phyloP scores from a whole-genome alignment of 23 tunicate species.

The Oikopleura vanhoeffeni region DNA sequence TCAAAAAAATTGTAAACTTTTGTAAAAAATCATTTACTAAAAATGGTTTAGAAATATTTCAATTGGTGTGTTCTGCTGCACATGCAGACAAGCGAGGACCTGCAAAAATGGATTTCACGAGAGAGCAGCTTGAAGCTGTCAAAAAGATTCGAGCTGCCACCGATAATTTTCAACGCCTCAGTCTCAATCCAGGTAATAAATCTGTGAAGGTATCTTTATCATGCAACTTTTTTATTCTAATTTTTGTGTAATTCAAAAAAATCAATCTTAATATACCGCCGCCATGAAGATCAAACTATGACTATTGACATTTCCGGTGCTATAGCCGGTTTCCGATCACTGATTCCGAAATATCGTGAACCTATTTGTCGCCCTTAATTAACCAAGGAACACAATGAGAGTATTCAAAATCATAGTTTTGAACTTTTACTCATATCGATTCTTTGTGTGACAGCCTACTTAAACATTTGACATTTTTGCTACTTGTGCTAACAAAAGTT shows the following conservation, averaged over 20 bases:
- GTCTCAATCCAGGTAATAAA: slow-evolving; percentile 44
- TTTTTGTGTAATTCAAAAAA: no score
- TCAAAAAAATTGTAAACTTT: slow-evolving; percentile 1
- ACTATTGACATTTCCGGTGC: no score
- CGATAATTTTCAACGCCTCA: slow-evolving; percentile 56
- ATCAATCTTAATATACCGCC: neutral
- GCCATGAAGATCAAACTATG: neutral
- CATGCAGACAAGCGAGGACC: neutral
- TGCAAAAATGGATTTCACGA: slow-evolving; percentile 37
- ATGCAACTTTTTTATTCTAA: neutral
- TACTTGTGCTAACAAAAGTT: no score
- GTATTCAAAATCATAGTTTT: no score
- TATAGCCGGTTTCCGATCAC: no score
- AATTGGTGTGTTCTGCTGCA: neutral
- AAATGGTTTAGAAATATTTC: neutral
- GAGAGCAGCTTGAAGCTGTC: slow-evolving; percentile 82
- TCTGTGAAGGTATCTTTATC: slow-evolving; percentile 1
- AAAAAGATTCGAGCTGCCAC: slow-evolving; percentile 49
- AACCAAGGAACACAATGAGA: no score
- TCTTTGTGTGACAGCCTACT: no score
- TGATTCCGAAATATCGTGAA: no score
- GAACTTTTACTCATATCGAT: no score
- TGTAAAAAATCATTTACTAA: neutral
- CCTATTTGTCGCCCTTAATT: no score
- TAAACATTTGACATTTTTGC: no score